These are phyloP conservation scores for Coptodon bakossiorum DNA, from an alignment of 2,113 vertebrate genomes.

Conservation along the genomic window DNA sequence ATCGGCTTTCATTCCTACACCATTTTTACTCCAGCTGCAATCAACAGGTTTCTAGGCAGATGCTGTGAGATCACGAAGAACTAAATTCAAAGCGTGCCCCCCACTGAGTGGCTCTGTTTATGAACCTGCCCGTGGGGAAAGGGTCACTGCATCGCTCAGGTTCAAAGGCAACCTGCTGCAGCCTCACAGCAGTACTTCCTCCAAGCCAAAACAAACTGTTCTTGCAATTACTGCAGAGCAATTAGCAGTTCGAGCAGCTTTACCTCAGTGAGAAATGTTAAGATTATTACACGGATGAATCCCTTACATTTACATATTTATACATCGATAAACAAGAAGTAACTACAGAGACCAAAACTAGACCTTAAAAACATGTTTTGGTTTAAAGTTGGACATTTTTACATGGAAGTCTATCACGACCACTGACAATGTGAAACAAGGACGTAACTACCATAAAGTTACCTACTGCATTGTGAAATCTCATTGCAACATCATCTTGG, in stretches of 20 bases:
- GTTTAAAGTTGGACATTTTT: not conserved
- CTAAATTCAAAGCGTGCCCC: not conserved
- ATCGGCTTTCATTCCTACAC: not conserved
- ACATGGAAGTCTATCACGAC: not conserved
- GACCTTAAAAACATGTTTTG: not conserved
- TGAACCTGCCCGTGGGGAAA: not conserved
- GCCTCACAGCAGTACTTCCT: not conserved
- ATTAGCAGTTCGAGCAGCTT: not conserved
- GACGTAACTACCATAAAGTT: not conserved
- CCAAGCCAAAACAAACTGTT: not conserved
- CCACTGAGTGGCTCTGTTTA: constrained; percentile 3
- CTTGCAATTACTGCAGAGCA: not conserved
- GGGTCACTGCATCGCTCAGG: not conserved
- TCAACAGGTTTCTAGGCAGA: not conserved
- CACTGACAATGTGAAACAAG: not conserved
- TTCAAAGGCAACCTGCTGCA: constrained; percentile 7
- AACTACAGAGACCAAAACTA: not conserved
- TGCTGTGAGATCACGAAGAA: not conserved
- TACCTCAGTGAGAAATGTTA: not conserved
- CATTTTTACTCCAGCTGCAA: not conserved
- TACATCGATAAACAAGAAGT: not conserved
- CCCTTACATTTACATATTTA: not conserved
- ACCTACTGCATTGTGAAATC: too few relatives aligned
- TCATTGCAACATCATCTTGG: not conserved
- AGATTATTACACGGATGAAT: not conserved